Percentiles rank a stretch among this genome's conserved stretches.
Conservation (phyloP, 2,797 vertebrate species). For the Lacerta agilis region DNA sequence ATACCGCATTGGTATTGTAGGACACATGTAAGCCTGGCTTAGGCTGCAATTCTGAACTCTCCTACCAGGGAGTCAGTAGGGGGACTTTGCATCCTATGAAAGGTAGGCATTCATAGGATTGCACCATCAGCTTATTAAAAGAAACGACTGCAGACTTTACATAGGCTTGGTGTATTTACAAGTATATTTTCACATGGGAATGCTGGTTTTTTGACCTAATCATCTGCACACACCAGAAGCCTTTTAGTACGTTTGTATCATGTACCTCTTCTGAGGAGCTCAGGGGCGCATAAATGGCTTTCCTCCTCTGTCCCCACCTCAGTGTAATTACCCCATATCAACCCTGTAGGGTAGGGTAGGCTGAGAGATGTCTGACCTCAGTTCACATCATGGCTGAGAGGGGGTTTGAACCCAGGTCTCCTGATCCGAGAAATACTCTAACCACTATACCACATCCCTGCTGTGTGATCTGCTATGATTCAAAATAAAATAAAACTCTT, state of each 20-base stretch:
- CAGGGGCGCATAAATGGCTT: too few species aligned
- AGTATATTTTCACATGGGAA: neutral
- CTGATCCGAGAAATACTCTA: neutral
- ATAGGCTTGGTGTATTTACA: neutral
- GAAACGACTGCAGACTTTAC: neutral
- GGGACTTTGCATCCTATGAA: neutral
- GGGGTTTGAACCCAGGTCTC: neutral
- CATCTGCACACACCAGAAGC: neutral
- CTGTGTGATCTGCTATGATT: neutral
- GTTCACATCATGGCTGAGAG: neutral
- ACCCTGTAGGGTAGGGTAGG: neutral
- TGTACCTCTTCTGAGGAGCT: neutral
- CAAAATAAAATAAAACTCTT: constrained; percentile 4
- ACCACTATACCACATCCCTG: neutral
- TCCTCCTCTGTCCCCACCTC: too few species aligned
- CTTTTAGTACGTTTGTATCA: neutral
- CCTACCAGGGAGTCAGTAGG: neutral
- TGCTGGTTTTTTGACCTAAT: neutral
- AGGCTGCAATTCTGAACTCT: neutral
- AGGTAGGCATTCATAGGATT: neutral
- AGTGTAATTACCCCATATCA: neutral
- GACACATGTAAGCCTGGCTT: neutral
- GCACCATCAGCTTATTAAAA: neutral
- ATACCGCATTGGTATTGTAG: neutral
- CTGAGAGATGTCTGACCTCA: neutral